Conservation (phyloP, 2,888 invertebrate species). For the Pocota personata region DNA sequence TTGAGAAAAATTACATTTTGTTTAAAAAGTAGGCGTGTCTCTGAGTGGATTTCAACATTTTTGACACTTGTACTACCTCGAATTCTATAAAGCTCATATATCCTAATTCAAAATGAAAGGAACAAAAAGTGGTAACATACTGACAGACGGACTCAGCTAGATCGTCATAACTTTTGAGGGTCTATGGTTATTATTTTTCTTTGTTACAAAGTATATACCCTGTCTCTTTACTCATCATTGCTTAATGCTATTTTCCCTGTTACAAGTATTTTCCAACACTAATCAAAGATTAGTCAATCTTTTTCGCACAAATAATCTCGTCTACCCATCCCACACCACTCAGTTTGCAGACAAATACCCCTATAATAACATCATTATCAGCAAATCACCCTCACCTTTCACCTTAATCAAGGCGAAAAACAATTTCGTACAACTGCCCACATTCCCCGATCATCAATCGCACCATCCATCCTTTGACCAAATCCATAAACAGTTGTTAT, state of each 20-base stretch:
- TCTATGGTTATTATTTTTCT: too few relatives aligned
- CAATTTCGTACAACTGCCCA: constrained; percentile 40
- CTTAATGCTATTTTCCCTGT: background rate
- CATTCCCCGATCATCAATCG: constrained; percentile 27
- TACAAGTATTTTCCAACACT: background rate
- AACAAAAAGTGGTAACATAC: too few relatives aligned
- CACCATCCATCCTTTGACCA: constrained; percentile 32
- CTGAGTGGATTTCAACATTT: too few relatives aligned
- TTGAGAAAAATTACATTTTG: too few relatives aligned
- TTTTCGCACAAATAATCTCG: background rate
- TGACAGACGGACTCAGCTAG: too few relatives aligned
- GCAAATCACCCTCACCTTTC: constrained; percentile 45
- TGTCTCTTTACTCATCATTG: too few relatives aligned
- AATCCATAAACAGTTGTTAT: constrained; percentile 48
- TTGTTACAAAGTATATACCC: too few relatives aligned
- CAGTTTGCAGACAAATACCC: constrained; percentile 20
- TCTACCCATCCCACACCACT: background rate
- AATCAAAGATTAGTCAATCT: background rate
- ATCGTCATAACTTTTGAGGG: too few relatives aligned
- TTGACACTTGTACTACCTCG: too few relatives aligned
- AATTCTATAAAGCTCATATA: too few relatives aligned
- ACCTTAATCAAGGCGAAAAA: constrained; percentile 51
- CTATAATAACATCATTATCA: constrained; percentile 54
- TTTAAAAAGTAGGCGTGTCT: too few relatives aligned
- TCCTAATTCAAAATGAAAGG: too few relatives aligned